Evolutionary conservation across 2,797 vertebrate species (phyloP), one percentile per base, ranked within the genome.

Genomic region (Manis javanica): DNA sequence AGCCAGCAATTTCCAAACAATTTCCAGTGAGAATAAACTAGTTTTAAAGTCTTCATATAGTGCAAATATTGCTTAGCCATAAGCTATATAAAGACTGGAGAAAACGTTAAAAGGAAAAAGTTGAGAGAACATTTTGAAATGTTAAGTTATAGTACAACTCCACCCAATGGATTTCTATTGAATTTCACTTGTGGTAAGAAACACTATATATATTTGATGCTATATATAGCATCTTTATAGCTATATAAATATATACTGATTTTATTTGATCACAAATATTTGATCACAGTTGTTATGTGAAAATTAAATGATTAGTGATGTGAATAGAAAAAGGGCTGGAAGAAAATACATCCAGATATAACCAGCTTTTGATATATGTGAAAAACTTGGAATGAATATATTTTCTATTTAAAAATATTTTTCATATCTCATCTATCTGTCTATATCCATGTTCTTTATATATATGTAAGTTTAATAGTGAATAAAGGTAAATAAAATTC

Each of bases 111-210:
- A 24, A 94, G 75, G 57, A 63, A 82, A 95, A 93, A 64, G 23
- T 68, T 83, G 83, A 88, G 82, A 95, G 46, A 97, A 46, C 15
- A 90, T 46, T 92, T 91, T 59, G 53, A 97, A 98, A 96, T 90
- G 90, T 93, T 98, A 98, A 97, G 97, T 98, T 98, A 98, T 94
- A 97, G 97, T 83, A 98, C 98, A 98, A 98, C 98, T 98, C 98
- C 98, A 98, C 98, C 98, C 97, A 94, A 98, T 98, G 98, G 98
- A 98, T 97, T 98, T 97, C 87, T 98, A 98, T 71, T 98, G 98
- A 98, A 99, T 98, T 98, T 99, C 98, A 98, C 95, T 95, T 96
- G 34, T 66, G 69, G 59, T 78, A 42, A 96, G 66, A 96, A 96
- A 81, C 13, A 46, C 14, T 53, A 7, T 79, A 26, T 69, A 81